A percentile compares a stretch with the other conserved stretches of the same genome.
Evolutionary conservation across 2,113 vertebrate genomes (phyloP).

Genomic region (Hyaena hyaena): DNA sequence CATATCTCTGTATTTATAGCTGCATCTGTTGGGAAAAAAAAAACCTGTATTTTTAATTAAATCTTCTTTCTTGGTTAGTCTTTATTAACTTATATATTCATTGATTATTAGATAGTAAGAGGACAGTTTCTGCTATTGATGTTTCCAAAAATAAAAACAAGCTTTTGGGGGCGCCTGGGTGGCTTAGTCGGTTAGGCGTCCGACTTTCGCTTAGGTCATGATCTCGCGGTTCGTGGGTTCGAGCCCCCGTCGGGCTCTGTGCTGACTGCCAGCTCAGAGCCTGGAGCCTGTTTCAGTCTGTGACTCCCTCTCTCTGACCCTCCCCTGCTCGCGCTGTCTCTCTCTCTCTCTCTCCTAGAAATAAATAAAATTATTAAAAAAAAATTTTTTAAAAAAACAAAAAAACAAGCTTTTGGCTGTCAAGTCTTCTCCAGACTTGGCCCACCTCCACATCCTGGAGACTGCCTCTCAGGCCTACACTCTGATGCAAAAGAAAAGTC

Average conservation of each 20-base stretch:
- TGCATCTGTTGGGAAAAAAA: background rate
- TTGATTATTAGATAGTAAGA: background rate
- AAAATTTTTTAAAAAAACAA: too few species aligned
- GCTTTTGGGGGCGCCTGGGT: background rate
- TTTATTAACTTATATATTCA: background rate
- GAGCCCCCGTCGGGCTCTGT: too few species aligned
- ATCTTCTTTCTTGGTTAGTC: background rate
- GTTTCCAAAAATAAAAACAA: conserved; percentile 21
- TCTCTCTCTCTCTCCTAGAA: too few species aligned
- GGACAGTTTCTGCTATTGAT: background rate
- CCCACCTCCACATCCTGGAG: background rate
- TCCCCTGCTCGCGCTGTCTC: too few species aligned
- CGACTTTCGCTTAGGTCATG: too few species aligned
- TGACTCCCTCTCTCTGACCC: too few species aligned
- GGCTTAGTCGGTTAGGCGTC: too few species aligned
- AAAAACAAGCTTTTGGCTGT: background rate
- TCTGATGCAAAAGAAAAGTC: background rate
- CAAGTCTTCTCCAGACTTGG: background rate
- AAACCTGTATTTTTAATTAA: background rate
- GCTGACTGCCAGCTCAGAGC: too few species aligned
- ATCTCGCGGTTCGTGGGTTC: too few species aligned
- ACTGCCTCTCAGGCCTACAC: background rate
- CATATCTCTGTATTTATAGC: background rate
- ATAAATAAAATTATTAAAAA: too few species aligned
- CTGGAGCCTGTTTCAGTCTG: too few species aligned